Evolutionary conservation across 2,113 vertebrate species (phyloP).

Genomic region (Sigmodon hispidus): DNA sequence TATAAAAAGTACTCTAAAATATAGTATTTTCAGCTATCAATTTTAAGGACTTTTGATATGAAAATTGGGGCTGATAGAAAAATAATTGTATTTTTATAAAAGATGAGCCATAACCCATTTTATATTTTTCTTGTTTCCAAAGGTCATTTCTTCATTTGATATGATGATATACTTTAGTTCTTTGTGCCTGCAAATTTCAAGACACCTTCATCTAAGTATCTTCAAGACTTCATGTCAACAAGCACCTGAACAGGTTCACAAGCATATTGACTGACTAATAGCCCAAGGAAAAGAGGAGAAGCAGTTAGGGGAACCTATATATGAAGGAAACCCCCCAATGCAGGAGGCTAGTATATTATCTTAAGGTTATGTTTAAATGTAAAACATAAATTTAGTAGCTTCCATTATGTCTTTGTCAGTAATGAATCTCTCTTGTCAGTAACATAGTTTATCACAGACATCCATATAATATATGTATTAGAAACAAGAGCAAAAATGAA

Average conservation of each 20-base stretch:
- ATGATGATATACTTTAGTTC: slow-evolving; percentile 93
- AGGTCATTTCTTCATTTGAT: slow-evolving; percentile 94
- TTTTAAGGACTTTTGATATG: slow-evolving; percentile 19
- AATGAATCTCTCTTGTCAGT: slow-evolving; percentile 19
- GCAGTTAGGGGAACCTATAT: slow-evolving; percentile 83
- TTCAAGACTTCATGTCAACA: slow-evolving; percentile 93
- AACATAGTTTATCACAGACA: slow-evolving; percentile 2
- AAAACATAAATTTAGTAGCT: slow-evolving; percentile 62
- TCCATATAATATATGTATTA: slow-evolving; percentile 31
- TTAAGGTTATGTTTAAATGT: slow-evolving; percentile 72
- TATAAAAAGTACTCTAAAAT: background rate
- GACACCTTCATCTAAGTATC: slow-evolving; percentile 94
- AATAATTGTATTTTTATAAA: slow-evolving; percentile 36
- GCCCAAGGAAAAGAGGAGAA: slow-evolving; percentile 92
- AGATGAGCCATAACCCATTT: slow-evolving; percentile 63
- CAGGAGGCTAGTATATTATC: slow-evolving; percentile 79
- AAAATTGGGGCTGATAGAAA: background rate
- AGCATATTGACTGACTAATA: slow-evolving; percentile 93
- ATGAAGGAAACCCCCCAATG: slow-evolving; percentile 83
- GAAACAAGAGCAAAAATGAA: slow-evolving; percentile 50
- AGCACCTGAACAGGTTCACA: slow-evolving; percentile 89
- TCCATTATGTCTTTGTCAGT: slow-evolving; percentile 58
- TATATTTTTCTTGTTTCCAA: slow-evolving; percentile 81
- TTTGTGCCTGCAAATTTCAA: slow-evolving; percentile 95
- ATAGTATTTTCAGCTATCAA: slow-evolving; percentile 22